Base-by-base conservation (phyloP, 2,113 vertebrate genomes). In the Chloroceryle aenea region DNA sequence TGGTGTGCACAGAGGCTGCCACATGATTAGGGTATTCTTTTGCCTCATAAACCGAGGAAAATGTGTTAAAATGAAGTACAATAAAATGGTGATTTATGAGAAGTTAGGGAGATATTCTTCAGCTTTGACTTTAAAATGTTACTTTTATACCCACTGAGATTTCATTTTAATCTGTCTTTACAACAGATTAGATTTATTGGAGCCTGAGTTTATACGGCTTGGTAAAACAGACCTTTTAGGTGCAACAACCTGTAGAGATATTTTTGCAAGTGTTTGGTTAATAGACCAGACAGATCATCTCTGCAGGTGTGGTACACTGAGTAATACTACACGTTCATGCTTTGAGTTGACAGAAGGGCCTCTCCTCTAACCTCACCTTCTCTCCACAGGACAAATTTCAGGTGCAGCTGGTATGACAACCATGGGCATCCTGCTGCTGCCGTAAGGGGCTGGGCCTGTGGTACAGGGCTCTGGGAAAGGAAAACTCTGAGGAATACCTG, bases 21-120 rank as follows among this genome's bases (percentile, higher is more conserved):
- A 58, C 79, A 93, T 95, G 91, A 97, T 97, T 84, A 95, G 79
- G 75, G 69, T 93, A 97, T 95, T 97, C 96, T 97, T 98, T 96
- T 89, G 87, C 77, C 71, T 97, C 82, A 90, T 96, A 96, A 98
- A 96, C 80, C 1, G 34, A 97, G 74, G 95, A 97, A 97, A 97
- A 91, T 81, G 64, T 94, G 74, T 88, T 94, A 95, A 97, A 95
- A 97, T 77, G 63, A 97, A 98, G 66, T 89, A 63, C 67, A 83
- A 62, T 90, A 96, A 95, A 96, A 93, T 68, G 30, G 53, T 93
- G 91, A 91, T 95, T 95, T 96, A 96, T 78, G 55, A 95, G 61
- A 80, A 91, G 45, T 79, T 96, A 94, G 94, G 80, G 90, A 96
- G 87, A 87, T 47, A 91, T 87, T 94, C 78, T 83, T 94, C 91